A percentile compares a stretch with the other conserved stretches of the same genome.
phyloP scores from a whole-genome alignment of 1,140 invertebrate genomes.

The Hirudo medicinalis region DNA sequence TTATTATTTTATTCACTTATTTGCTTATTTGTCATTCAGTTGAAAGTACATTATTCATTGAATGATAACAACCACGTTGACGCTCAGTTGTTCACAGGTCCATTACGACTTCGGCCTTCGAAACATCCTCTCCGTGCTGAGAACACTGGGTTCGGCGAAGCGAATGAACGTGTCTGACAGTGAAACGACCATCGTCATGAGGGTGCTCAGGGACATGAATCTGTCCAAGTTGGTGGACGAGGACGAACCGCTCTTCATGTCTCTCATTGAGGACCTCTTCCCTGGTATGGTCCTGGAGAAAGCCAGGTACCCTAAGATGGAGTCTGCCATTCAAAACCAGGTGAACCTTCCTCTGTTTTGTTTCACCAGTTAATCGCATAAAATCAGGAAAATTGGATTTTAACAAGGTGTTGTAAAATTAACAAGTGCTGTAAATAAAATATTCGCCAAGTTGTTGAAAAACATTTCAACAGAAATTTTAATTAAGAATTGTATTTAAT shows the following conservation, averaged over 20 bases:
- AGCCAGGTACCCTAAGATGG: conserved; percentile 66
- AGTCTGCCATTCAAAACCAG: conserved; percentile 38
- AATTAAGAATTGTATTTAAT: no score
- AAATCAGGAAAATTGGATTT: no score
- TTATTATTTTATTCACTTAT: no score
- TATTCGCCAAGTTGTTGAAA: no score
- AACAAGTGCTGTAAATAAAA: no score
- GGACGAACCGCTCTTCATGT: conserved; percentile 90
- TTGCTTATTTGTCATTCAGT: background rate
- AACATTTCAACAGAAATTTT: no score
- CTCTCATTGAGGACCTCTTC: conserved; percentile 83
- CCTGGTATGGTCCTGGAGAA: conserved; percentile 83
- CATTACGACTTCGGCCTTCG: conserved; percentile 91
- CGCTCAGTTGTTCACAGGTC: conserved; percentile 50
- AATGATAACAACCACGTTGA: no score
- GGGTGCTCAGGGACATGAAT: conserved; percentile 93
- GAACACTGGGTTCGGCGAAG: conserved; percentile 80
- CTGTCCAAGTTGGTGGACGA: conserved; percentile 91
- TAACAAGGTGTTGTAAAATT: no score
- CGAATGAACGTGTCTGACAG: conserved; percentile 76
- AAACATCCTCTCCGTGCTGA: conserved; percentile 83
- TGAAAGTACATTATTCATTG: no score
- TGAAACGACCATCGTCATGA: conserved; percentile 88
- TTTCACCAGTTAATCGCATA: no score
- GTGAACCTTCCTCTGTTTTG: conserved; percentile 20